phyloP scores from a whole-genome alignment of 2,888 invertebrate species.

The Dolichomitus sp. region DNA sequence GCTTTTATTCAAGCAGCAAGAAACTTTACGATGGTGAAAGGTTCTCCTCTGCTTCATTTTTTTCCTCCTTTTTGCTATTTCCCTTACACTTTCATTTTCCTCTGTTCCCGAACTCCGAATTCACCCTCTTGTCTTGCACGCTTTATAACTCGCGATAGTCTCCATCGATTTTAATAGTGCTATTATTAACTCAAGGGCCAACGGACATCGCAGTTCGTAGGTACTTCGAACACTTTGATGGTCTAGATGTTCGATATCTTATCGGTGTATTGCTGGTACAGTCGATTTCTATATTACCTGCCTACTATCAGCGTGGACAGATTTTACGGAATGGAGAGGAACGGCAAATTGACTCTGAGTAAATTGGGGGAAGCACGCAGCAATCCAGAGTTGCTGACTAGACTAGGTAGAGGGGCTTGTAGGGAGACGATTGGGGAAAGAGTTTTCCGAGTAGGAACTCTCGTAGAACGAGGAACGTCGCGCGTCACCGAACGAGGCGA shows the following conservation, averaged over 20 bases:
- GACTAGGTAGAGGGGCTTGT: constrained; percentile 40
- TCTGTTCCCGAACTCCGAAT: neutral
- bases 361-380: constrained; percentile 64
- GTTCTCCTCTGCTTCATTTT: constrained; percentile 2
- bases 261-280: constrained; percentile 34
- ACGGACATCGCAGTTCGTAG: neutral
- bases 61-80: constrained; percentile 7
- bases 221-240: constrained; percentile 13
- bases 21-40: constrained; percentile 24
- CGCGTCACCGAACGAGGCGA: constrained; percentile 63
- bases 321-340: constrained; percentile 55
- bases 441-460: constrained; percentile 62
- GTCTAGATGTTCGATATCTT: neutral
- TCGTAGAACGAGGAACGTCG: constrained; percentile 52
- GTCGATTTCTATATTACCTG: constrained; percentile 45
- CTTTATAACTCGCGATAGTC: constrained; percentile 13
- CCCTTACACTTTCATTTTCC: constrained; percentile 21
- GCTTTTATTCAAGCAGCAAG: constrained; percentile 25
- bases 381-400: constrained; percentile 63
- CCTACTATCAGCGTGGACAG: constrained; percentile 38
- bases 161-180: constrained; percentile 42
- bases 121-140: neutral
- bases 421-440: constrained; percentile 56
- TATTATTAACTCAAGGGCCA: constrained; percentile 3
- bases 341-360: constrained; percentile 64